Conservation (phyloP, 2,888 invertebrate genomes). For the Masnerella sp. region DNA sequence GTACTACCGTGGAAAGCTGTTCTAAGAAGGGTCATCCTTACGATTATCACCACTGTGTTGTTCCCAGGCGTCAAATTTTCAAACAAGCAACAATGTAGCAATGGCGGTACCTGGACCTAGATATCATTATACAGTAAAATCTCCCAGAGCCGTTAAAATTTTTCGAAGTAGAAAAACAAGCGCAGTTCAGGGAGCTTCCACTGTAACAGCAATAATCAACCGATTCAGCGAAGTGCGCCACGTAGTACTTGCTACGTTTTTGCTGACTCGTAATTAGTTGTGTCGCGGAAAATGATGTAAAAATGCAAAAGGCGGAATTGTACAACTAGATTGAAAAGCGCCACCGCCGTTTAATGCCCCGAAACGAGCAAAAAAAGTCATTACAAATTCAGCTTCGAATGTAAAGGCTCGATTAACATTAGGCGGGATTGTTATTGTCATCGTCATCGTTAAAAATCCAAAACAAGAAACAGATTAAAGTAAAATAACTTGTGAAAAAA, state of each 20-base stretch:
- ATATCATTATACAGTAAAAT: constrained; percentile 34
- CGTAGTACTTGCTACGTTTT: constrained; percentile 48
- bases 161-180: neutral
- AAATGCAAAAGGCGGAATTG: constrained; percentile 21
- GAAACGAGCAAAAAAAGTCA: constrained; percentile 35
- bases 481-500: neutral
- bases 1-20: constrained; percentile 19
- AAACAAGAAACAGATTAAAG: constrained; percentile 2
- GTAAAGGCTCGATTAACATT: constrained; percentile 37
- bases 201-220: constrained; percentile 52
- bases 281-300: constrained; percentile 31
- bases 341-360: constrained; percentile 2
- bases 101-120: constrained; percentile 35
- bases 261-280: constrained; percentile 34
- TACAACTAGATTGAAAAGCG: constrained; percentile 21
- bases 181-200: constrained; percentile 12
- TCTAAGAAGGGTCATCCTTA: constrained; percentile 51
- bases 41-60: constrained; percentile 33
- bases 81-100: constrained; percentile 46
- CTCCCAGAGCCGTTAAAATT: constrained; percentile 3
- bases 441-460: constrained; percentile 22
- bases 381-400: constrained; percentile 33
- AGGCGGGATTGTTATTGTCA: constrained; percentile 36
- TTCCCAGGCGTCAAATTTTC: constrained; percentile 34
- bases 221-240: constrained; percentile 31